A percentile compares a stretch with the other conserved stretches of the same genome.
These are phyloP conservation scores for Callionymus lyra DNA, from an alignment of 2,113 vertebrate species.

Conservation along the genomic window DNA sequence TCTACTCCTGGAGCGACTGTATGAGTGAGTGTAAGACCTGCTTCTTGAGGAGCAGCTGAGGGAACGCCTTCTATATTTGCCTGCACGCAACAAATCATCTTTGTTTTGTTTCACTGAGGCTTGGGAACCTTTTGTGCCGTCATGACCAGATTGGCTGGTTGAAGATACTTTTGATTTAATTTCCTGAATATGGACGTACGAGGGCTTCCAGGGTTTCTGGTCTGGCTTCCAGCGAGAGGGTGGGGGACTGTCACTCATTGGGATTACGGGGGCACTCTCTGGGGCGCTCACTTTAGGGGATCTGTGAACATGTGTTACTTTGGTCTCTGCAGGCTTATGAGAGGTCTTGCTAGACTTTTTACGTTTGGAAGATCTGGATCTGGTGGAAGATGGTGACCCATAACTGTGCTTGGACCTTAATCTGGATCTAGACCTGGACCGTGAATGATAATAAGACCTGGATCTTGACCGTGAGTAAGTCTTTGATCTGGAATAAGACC, in stretches of 20 bases:
- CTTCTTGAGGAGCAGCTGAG: constrained; percentile 74
- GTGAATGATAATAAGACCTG: constrained; percentile 60
- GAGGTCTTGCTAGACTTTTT: constrained; percentile 48
- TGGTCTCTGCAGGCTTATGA: constrained; percentile 60
- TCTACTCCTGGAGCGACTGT: constrained; percentile 73
- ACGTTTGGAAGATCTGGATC: constrained; percentile 65
- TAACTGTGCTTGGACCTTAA: constrained; percentile 53
- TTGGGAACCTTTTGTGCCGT: constrained; percentile 37
- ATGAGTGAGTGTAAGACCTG: constrained; percentile 75
- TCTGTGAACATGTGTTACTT: constrained; percentile 52
- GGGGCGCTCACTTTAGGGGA: constrained; percentile 28
- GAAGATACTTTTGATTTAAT: constrained; percentile 75
- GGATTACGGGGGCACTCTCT: constrained; percentile 79
- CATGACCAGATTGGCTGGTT: constrained; percentile 44
- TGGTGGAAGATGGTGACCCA: constrained; percentile 44
- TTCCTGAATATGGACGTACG: constrained; percentile 85
- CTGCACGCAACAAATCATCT: constrained; percentile 24
- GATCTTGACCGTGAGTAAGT: constrained; percentile 46
- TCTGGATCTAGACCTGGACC: constrained; percentile 66
- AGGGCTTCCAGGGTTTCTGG: constrained; percentile 96
- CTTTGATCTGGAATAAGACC: constrained; percentile 67
- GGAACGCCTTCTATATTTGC: constrained; percentile 56
- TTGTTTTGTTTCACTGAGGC: constrained; percentile 31
- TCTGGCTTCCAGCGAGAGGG: constrained; percentile 98
- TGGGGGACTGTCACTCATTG: constrained; percentile 90